Base-by-base conservation (phyloP, 2,888 invertebrate genomes). In the Drosophila eohydei region DNA sequence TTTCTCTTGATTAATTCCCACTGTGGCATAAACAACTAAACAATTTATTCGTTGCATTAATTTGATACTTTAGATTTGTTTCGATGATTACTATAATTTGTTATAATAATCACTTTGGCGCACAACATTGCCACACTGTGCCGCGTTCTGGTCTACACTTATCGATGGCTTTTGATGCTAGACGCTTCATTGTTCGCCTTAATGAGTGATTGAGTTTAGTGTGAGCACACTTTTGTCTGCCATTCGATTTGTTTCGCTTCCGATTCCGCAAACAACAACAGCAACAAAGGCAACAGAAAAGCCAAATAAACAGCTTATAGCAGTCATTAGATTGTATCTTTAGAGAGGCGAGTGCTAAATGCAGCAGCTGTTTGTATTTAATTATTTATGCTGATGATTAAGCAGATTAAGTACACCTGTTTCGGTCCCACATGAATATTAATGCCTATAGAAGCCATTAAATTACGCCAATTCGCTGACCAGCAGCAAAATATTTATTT, bases 181-280 rank as follows among this genome's bases (percentile, higher is more conserved):
- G 84, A 70, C 71, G 65, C 61, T 78, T 74, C 88, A 74, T 85
- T 85, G 86, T 88, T 75, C 51, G 67, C 30, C 63, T 69, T 88
- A 88, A 88, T 88, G 85, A 80, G 71, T 74, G 77, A 71, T 80
- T 74, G 85, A 69, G 76, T 81, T 78, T 81, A 71, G 54, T 54
- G 73, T 67, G 72, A 84, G 77, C 63, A 59, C 84, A 82, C 52
- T 73, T 75, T 71, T 70, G 71, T 56, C 16, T 52, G 74, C 60
- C 73, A 73, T 60, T 83, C 75, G 81, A 84, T 88, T 89, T 73
- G 80, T 71, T 78, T 78, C 67, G 84, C 89, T 86, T 86, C 86
- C 86, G 89, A 86, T 83, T 86, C 68, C 77, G 74, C 58, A 41
- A 57, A n/a, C 52, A 40, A 48, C 16, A 34, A 12, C 8, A 12